phyloP scores from a whole-genome alignment of 2,797 vertebrate species.

The Gymnopithys bicolor region DNA sequence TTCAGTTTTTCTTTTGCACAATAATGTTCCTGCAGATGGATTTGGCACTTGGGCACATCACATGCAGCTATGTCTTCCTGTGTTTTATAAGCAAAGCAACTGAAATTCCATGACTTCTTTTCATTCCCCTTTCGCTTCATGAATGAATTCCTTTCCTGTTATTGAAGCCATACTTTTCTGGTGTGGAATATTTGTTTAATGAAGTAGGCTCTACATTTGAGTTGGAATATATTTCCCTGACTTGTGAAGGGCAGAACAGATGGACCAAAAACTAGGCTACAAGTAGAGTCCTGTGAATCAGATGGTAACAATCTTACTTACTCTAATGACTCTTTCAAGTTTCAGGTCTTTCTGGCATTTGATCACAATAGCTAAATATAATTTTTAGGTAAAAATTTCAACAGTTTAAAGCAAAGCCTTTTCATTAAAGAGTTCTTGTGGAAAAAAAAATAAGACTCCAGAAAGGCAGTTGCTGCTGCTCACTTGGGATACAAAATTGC shows the following conservation, averaged over 20 bases:
- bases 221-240: not conserved
- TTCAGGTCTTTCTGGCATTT: conserved; percentile 8
- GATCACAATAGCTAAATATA: not conserved
- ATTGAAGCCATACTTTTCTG: not conserved
- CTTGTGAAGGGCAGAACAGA: not conserved
- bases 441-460: not conserved
- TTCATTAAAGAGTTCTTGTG: not conserved
- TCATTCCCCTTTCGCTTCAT: not conserved
- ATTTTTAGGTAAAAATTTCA: not conserved
- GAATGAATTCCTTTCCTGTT: not conserved
- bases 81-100: not conserved
- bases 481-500: not conserved
- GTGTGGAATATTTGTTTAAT: not conserved
- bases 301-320: not conserved
- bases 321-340: not conserved
- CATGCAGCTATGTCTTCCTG: not conserved
- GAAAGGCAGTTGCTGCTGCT: not conserved
- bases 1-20: not conserved
- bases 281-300: not conserved
- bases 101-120: not conserved
- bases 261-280: not conserved
- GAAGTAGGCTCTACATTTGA: not conserved
- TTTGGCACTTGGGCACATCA: not conserved
- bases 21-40: not conserved
- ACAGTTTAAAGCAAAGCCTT: conserved; percentile 1